phyloP scores from a whole-genome alignment of 2,113 vertebrate genomes.

The Psephotus haematonotus region DNA sequence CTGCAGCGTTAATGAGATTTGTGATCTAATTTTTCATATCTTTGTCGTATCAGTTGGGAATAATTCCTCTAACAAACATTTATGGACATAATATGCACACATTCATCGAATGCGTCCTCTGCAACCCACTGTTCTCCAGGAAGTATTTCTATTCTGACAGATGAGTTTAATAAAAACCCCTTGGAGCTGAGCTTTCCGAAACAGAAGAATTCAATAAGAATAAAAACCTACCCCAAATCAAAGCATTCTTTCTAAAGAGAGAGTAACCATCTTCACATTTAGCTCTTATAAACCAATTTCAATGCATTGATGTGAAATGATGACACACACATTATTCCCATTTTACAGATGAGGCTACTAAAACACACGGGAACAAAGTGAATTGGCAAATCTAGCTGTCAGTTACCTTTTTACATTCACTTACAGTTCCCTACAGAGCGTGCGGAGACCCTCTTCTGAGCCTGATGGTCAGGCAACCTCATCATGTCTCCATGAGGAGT shows the following conservation, averaged over 20 bases:
- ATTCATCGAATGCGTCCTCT: neutral
- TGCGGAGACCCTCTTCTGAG: neutral
- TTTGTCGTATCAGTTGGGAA: slow-evolving; percentile 14
- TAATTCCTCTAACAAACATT: slow-evolving; percentile 63
- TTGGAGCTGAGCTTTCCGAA: neutral
- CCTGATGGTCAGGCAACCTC: neutral
- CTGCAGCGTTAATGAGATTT: slow-evolving; percentile 36
- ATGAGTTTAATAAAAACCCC: slow-evolving; percentile 56
- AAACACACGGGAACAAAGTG: neutral
- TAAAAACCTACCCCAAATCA: neutral
- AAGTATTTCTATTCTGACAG: slow-evolving; percentile 31
- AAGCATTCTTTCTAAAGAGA: neutral
- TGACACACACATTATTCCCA: neutral
- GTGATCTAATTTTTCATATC: slow-evolving; percentile 40
- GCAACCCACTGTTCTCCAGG: neutral
- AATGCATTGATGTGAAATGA: neutral
- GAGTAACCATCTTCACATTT: neutral
- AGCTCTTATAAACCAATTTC: neutral
- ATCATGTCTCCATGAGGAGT: neutral
- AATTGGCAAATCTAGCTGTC: neutral
- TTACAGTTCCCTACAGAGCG: neutral
- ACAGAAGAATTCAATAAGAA: neutral
- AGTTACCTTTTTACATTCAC: neutral
- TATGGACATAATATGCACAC: slow-evolving; percentile 16
- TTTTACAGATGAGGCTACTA: neutral